These are phyloP conservation scores for Myxocyprinus asiaticus DNA, from an alignment of 2,113 vertebrate species.

Conservation along the genomic window DNA sequence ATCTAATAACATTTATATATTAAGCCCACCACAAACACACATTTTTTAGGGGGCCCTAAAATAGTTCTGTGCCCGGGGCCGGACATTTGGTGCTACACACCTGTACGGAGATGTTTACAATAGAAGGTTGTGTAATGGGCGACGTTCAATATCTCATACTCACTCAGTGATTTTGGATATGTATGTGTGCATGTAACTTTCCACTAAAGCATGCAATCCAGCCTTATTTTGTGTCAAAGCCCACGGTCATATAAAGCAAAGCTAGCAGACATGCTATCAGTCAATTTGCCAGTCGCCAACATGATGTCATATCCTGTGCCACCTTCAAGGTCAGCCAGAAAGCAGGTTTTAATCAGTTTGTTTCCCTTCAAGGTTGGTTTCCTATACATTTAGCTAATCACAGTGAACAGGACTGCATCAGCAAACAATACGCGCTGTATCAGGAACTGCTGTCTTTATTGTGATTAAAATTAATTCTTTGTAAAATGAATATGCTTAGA, in stretches of 20 bases:
- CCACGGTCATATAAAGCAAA: conserved; percentile 19
- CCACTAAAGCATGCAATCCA: conserved; percentile 12
- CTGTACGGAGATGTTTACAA: neutral
- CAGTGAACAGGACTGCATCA: too few species aligned
- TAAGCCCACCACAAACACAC: too few species aligned
- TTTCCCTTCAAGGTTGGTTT: neutral
- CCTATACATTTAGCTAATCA: neutral
- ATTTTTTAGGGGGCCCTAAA: too few species aligned
- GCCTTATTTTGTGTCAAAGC: conserved; percentile 36
- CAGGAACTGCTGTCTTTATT: too few species aligned
- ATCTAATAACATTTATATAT: too few species aligned
- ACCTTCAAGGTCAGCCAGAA: conserved; percentile 28
- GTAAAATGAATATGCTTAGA: too few species aligned
- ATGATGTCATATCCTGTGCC: conserved; percentile 38
- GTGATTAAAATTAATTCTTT: too few species aligned
- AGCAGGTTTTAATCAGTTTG: conserved; percentile 12
- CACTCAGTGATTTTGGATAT: conserved; percentile 15
- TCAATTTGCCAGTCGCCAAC: conserved; percentile 5
- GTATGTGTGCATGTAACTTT: conserved; percentile 16
- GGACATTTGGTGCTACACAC: too few species aligned
- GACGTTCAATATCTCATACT: conserved; percentile 12
- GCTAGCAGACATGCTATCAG: conserved; percentile 1
- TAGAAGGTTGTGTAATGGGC: conserved; percentile 38
- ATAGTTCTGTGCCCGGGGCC: too few species aligned
- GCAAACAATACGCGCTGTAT: too few species aligned